Conservation (phyloP, 2,888 invertebrate genomes). For the Glyphotaelius pellucidus region DNA sequence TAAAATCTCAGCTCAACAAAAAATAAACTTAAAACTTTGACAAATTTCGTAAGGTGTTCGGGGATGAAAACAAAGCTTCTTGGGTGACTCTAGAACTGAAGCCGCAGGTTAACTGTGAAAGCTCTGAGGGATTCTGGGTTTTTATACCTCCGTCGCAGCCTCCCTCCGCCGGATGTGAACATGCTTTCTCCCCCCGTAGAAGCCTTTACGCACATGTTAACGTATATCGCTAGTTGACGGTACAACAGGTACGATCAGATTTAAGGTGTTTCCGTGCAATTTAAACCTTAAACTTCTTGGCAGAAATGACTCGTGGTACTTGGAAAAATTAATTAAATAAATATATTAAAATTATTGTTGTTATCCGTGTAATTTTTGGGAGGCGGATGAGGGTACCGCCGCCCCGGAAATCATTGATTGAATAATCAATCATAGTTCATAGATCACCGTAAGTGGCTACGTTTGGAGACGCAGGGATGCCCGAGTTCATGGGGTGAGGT, state of each 20-base stretch:
- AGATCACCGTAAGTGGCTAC: no score
- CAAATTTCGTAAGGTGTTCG: conserved; percentile 21
- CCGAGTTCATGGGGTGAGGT: no score
- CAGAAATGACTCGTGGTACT: background rate
- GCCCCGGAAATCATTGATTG: no score
- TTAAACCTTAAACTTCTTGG: background rate
- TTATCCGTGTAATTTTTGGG: no score
- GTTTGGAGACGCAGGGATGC: no score
- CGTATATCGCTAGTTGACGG: background rate
- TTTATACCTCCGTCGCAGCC: conserved; percentile 49
- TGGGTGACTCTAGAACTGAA: conserved; percentile 21
- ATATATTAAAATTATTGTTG: background rate
- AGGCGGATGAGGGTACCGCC: no score
- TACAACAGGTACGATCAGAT: background rate
- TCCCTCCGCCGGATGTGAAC: conserved; percentile 44
- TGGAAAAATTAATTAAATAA: background rate
- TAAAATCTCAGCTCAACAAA: conserved; percentile 35
- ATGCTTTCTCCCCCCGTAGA: background rate
- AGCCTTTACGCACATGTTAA: background rate
- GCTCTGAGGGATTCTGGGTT: conserved; percentile 40
- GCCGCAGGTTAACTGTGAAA: conserved; percentile 43
- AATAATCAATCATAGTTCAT: no score
- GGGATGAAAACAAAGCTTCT: background rate
- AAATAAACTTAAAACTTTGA: conserved; percentile 46
- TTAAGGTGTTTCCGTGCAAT: background rate